Base-by-base conservation (phyloP, 1,140 invertebrate genomes). In the Drosophila setifemur region DNA sequence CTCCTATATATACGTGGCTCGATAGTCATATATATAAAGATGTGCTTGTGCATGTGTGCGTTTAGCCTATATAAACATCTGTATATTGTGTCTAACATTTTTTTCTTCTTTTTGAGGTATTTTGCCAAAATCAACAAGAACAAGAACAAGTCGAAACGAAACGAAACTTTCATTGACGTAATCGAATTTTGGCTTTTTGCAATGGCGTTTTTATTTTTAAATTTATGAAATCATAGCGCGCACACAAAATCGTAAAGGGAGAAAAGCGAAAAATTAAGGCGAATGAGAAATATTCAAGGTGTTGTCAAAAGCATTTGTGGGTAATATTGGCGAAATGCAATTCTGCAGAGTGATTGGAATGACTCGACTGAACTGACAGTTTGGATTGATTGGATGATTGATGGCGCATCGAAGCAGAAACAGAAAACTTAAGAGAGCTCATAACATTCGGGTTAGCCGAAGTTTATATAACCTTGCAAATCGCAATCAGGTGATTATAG, bases 211-310 rank as follows among this genome's bases (percentile, higher is more conserved):
- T 67, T 77, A 53, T 82, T 61, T 83, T 58, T 81, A 87, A 69
- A 87, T 73, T 81, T 87, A 86, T 86, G 81, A 86, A 86, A 86
- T 86, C 82, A 86, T 86, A 64, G 57, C 25, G 18, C 57, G 33
- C 60, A 23, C 60, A 63, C 14, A 35, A 14, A 31, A 33, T 39
- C 49, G 18, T 16, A 57, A 60, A 26, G 33, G 57, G 58, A 61
- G n/a, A 35, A 76, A 61, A 55, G 21, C 21, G 35, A 42, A 43
- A 48, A 68, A 19, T 40, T 25, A 67, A 52, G 43, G 43, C 58
- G 21, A 19, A 21, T 42, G 21, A 55, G 49, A 29, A 40, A 44
- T 52, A 49, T 69, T 74, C 69, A 78, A 73, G 74, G 74, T 78
- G 55, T 52, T 53, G 52, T 55, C 43, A 40, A 69, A 49, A 69